These are phyloP conservation scores for Torymus tubicola DNA, from an alignment of 2,888 invertebrate species.

Conservation along the genomic window DNA sequence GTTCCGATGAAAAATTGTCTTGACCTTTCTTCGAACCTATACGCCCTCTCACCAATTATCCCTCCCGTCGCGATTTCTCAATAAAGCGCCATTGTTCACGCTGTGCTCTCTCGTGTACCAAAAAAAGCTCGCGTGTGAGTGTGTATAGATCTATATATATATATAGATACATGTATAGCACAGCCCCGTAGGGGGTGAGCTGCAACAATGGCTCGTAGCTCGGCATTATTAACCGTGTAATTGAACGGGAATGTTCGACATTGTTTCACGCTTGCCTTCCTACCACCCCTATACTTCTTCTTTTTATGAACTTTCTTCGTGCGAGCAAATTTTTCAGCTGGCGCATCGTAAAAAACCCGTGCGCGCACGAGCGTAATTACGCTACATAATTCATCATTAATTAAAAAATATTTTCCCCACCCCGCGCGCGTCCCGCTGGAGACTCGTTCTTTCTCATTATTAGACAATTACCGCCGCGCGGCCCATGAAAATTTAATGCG, in stretches of 20 bases:
- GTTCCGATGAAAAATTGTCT: background rate
- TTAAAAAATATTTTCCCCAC: conserved; percentile 39
- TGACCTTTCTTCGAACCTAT: background rate
- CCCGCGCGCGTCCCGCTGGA: too few species aligned
- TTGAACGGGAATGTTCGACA: conserved; percentile 45
- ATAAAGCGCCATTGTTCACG: conserved; percentile 23
- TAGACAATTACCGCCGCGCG: conserved; percentile 23
- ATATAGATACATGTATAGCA: too few species aligned
- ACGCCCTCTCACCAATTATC: background rate
- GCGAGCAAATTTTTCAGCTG: conserved; percentile 5
- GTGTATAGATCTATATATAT: background rate
- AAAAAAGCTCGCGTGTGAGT: background rate
- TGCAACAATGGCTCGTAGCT: background rate
- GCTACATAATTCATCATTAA: conserved; percentile 50
- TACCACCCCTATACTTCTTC: conserved; percentile 33
- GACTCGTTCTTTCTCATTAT: conserved; percentile 33
- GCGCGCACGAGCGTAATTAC: conserved; percentile 23
- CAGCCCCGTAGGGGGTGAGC: background rate
- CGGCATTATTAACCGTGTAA: conserved; percentile 42
- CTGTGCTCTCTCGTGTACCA: background rate
- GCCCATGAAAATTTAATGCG: conserved; percentile 1
- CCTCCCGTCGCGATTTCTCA: background rate
- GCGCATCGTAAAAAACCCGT: conserved; percentile 10
- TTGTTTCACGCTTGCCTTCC: conserved; percentile 34
- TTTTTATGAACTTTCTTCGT: conserved; percentile 43